Evolutionary conservation across 2,113 vertebrate genomes (phyloP).

Genomic region (Cervus canadensis): DNA sequence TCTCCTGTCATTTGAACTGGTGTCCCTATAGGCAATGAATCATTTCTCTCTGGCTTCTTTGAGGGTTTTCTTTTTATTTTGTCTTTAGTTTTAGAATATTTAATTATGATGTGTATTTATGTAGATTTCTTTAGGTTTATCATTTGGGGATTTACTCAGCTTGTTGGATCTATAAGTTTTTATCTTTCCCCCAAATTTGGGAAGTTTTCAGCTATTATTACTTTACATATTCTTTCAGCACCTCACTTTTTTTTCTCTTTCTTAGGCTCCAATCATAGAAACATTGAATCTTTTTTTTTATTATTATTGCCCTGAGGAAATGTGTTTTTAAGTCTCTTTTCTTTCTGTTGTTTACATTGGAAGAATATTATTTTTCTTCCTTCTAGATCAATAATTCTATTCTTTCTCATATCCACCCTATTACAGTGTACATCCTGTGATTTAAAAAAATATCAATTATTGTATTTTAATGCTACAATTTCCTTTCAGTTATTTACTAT

Average conservation of each 20-base stretch:
- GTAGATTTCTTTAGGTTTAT: not conserved
- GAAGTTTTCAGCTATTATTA: not conserved
- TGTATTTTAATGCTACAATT: not conserved
- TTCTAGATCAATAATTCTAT: not conserved
- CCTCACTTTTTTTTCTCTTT: not conserved
- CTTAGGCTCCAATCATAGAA: not conserved
- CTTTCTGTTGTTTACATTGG: not conserved
- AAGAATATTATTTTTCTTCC: not conserved
- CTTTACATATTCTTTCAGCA: not conserved
- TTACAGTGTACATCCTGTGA: not conserved
- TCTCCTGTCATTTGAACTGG: not conserved
- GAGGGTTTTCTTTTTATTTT: not conserved
- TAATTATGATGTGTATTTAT: not conserved
- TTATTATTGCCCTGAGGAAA: not conserved
- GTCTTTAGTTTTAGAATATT: not conserved
- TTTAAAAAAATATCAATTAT: not conserved
- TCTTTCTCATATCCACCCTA: not conserved
- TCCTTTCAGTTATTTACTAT: not conserved
- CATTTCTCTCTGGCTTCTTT: not conserved
- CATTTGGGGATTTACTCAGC: not conserved
- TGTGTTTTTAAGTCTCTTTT: not conserved
- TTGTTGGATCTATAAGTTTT: not conserved
- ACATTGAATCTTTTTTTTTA: not conserved
- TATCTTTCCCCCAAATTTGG: not conserved
- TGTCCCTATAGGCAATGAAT: not conserved